Conservation (phyloP, 2,797 vertebrate genomes). For the Echeneis naucrates region DNA sequence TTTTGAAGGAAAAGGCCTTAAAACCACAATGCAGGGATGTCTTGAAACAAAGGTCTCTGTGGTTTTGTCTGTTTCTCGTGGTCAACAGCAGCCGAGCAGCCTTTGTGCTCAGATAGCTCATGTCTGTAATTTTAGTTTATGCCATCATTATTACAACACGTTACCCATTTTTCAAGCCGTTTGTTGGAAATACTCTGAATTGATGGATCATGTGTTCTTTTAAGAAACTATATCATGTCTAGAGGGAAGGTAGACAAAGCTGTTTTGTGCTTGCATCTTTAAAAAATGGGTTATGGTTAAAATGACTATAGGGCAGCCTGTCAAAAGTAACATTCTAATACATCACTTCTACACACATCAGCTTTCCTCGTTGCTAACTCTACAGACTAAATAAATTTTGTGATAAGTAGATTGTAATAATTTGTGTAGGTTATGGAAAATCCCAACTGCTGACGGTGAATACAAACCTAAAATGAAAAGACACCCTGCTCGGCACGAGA, state of each 20-base stretch:
- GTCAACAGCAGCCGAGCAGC: slow-evolving; percentile 78
- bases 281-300: not conserved
- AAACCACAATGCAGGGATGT: slow-evolving; percentile 82
- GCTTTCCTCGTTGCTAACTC: not conserved
- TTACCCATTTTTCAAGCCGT: slow-evolving; percentile 66
- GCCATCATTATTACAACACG: slow-evolving; percentile 79
- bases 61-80: slow-evolving; percentile 82
- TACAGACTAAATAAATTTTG: too few relatives aligned
- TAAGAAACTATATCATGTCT: slow-evolving; percentile 35
- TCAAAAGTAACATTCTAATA: not conserved
- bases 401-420: not conserved
- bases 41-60: slow-evolving; percentile 84
- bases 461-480: not conserved
- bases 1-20: slow-evolving; percentile 82
- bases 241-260: not conserved
- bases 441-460: not conserved
- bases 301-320: not conserved
- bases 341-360: not conserved
- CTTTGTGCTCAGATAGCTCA: slow-evolving; percentile 73
- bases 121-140: slow-evolving; percentile 82
- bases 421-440: not conserved
- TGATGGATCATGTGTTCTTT: slow-evolving; percentile 57
- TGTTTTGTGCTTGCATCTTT: not conserved
- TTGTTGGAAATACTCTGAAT: slow-evolving; percentile 63
- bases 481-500: not conserved